Evolutionary conservation across 2,888 invertebrate species (phyloP), one percentile per base, ranked within the genome.

Genomic region (Brachynemurus nebulosus): DNA sequence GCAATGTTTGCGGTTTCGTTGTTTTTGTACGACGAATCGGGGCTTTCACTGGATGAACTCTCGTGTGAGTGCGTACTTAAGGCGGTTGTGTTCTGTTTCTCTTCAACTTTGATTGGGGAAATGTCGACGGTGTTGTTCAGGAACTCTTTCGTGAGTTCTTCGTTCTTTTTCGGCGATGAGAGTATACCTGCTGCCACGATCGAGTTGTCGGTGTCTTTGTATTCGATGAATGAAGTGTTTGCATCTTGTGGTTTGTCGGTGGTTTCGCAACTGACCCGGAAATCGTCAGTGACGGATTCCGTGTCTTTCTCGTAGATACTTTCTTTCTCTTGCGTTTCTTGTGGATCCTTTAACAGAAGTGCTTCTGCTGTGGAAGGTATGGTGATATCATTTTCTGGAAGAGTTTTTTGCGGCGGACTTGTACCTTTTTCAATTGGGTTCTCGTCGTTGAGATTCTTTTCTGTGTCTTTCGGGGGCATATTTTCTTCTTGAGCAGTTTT

Each of bases 81-180:
- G 12, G 23, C 11, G 12, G 11, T 18, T 14, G 12, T 25, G 9
- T 18, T 42, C 14, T 33, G 14, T n/a, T n/a, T n/a, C n/a, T n/a
- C n/a, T 12, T 54, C 53, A 1, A 53, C 59, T 58, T 68, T 69
- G 46, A 76, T 76, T 0, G 76, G 77, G 1, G 76, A 77, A 58
- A 78, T 74, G 56, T 76, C 71, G 14, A 68, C 51, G 7, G 76
- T 76, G 48, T 68, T 67, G 52, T 71, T 68, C 12, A 76, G 55
- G 46, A 78, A 69, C 55, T 75, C 42, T 20, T 33, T 74, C 53
- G 65, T 59, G 45, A 70, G 66, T 50, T 68, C 63, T 48, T 65
- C 61, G 21, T 55, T 58, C 20, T 63, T 62, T 12, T 59, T 61
- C 0, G 70, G 68, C 2, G 70, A 70, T 9, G 62, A 66, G n/a